Conservation (phyloP, 2,888 invertebrate genomes). For the Cyrtodaria siliqua region DNA sequence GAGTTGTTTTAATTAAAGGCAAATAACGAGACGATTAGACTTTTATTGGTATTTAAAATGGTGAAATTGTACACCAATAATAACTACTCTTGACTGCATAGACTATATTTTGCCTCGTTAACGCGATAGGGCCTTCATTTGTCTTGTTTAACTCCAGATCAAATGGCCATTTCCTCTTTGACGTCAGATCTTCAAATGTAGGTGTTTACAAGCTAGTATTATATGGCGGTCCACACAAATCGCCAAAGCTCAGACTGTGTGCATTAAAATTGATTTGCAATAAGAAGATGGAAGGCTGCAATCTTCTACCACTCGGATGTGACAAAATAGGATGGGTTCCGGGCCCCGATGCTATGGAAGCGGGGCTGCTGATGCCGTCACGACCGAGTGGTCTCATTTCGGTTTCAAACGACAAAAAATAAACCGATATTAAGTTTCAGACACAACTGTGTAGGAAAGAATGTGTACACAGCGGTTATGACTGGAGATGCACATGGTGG, state of each 20-base stretch:
- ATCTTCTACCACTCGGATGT: slow-evolving; percentile 50
- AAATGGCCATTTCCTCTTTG: slow-evolving; percentile 49
- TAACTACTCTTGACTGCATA: too few species aligned
- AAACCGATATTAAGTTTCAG: slow-evolving; percentile 51
- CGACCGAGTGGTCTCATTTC: slow-evolving; percentile 53
- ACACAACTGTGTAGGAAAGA: slow-evolving; percentile 10
- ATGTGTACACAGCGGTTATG: slow-evolving; percentile 26
- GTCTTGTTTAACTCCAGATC: slow-evolving; percentile 58
- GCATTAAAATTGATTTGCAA: slow-evolving; percentile 58
- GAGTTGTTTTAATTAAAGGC: too few species aligned
- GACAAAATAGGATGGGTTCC: slow-evolving; percentile 62
- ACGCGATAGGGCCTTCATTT: too few species aligned
- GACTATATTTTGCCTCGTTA: too few species aligned
- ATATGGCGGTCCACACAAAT: slow-evolving; percentile 59
- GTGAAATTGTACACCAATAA: too few species aligned
- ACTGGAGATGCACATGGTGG: slow-evolving; percentile 10
- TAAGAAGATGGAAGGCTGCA: slow-evolving; percentile 19
- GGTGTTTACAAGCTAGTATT: slow-evolving; percentile 60
- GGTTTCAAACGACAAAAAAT: slow-evolving; percentile 18
- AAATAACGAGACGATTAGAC: too few species aligned
- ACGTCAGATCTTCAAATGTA: slow-evolving; percentile 49
- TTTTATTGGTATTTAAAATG: too few species aligned
- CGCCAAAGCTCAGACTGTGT: slow-evolving; percentile 46
- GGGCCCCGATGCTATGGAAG: slow-evolving; percentile 46
- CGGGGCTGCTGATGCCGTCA: slow-evolving; percentile 62